A percentile compares a stretch with the other conserved stretches of the same genome.
phyloP scores from a whole-genome alignment of 2,113 vertebrate species.

The Ictalurus punctatus region DNA sequence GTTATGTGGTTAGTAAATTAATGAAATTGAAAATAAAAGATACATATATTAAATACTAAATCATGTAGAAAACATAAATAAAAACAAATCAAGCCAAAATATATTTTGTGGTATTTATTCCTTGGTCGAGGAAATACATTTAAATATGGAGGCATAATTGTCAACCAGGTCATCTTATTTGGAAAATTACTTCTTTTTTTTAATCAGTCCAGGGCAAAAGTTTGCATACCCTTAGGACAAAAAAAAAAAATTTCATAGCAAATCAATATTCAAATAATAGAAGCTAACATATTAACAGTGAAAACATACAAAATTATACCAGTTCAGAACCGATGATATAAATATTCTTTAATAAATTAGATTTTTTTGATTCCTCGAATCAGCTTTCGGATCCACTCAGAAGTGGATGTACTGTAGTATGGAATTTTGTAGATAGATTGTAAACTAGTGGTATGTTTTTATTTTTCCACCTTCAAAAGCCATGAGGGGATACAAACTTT shows the following conservation, averaged over 20 bases:
- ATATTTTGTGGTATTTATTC: constrained; percentile 14
- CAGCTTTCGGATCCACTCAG: neutral
- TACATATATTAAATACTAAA: neutral
- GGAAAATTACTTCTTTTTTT: neutral
- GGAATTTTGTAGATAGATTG: neutral
- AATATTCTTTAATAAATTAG: neutral
- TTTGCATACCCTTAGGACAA: neutral
- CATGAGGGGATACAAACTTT: neutral
- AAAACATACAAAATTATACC: neutral
- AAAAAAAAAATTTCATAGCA: neutral
- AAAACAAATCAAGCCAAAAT: neutral
- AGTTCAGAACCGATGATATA: neutral
- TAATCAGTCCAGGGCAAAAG: neutral
- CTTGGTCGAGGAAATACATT: constrained; percentile 23
- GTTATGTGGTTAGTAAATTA: neutral
- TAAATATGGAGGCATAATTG: neutral
- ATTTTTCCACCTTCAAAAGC: neutral
- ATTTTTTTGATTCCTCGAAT: neutral
- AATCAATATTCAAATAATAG: neutral
- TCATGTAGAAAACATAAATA: neutral
- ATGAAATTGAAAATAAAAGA: neutral
- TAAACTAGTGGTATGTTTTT: neutral
- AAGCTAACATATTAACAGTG: neutral
- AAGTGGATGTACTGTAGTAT: neutral
- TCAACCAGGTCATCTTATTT: neutral